Conservation (phyloP, 2,113 vertebrate species). For the Aramus guarauna region DNA sequence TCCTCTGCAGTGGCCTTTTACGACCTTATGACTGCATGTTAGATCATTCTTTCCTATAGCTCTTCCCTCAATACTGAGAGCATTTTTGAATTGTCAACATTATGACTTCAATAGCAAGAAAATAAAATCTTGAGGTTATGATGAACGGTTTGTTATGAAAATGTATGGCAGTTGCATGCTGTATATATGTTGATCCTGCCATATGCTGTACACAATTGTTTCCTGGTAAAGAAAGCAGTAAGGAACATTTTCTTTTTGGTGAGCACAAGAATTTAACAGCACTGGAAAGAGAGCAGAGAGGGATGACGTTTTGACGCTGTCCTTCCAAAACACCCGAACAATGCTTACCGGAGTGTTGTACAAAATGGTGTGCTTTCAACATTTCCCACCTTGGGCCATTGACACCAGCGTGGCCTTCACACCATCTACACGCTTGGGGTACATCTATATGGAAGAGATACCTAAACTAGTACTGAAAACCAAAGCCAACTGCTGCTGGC, state of each 20-base stretch:
- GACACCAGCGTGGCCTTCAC: background rate
- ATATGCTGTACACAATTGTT: background rate
- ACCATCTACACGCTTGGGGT: fast-evolving
- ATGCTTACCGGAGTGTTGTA: background rate
- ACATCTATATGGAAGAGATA: background rate
- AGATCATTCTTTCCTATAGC: conserved; percentile 22
- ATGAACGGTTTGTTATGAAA: background rate
- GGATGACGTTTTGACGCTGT: background rate
- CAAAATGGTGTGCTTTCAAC: background rate
- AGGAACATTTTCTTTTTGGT: background rate
- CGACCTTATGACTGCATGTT: background rate
- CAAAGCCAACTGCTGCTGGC: background rate
- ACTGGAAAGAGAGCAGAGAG: background rate
- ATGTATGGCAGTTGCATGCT: background rate
- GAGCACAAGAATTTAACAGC: background rate
- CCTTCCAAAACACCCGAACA: background rate
- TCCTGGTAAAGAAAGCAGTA: background rate
- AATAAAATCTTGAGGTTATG: background rate
- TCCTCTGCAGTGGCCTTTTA: background rate
- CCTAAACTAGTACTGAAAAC: background rate
- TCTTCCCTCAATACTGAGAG: background rate
- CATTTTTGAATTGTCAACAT: background rate
- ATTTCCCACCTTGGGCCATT: background rate
- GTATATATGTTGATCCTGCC: background rate
- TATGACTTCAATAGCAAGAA: background rate